Conservation (phyloP, 2,888 invertebrate genomes). For the Amiota minor region DNA sequence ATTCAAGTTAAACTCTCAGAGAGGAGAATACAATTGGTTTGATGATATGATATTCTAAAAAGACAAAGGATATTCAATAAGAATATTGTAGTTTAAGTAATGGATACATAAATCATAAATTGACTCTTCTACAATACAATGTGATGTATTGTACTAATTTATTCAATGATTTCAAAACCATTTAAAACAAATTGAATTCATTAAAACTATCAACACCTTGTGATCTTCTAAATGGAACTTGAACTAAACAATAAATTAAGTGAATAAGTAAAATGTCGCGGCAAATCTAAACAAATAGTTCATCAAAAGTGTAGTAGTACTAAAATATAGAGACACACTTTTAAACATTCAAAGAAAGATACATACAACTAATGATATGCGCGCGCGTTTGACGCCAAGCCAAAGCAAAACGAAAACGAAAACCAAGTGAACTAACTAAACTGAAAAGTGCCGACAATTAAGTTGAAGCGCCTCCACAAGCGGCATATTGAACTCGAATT, state of each 20-base stretch:
- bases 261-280: constrained; percentile 57
- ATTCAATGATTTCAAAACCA: not conserved
- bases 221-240: constrained; percentile 12
- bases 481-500: constrained; percentile 48
- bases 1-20: no score
- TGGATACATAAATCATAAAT: no score
- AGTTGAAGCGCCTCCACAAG: constrained; percentile 41
- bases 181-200: constrained; percentile 20
- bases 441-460: constrained; percentile 56
- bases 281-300: constrained; percentile 68
- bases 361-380: constrained; percentile 18
- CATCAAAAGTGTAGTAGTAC: constrained; percentile 55
- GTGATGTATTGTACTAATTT: not conserved
- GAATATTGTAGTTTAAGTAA: no score
- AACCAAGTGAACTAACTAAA: constrained; percentile 9
- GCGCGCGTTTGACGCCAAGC: constrained; percentile 26
- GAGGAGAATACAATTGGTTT: no score
- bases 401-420: no score
- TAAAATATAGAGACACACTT: no score
- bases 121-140: no score
- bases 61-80: no score
- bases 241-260: constrained; percentile 24
- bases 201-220: constrained; percentile 23
- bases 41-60: no score
- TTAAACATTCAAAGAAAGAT: no score